A percentile compares a stretch with the other conserved stretches of the same genome.
Conservation (phyloP, 2,888 invertebrate genomes). For the Dicranocentrus wangi region DNA sequence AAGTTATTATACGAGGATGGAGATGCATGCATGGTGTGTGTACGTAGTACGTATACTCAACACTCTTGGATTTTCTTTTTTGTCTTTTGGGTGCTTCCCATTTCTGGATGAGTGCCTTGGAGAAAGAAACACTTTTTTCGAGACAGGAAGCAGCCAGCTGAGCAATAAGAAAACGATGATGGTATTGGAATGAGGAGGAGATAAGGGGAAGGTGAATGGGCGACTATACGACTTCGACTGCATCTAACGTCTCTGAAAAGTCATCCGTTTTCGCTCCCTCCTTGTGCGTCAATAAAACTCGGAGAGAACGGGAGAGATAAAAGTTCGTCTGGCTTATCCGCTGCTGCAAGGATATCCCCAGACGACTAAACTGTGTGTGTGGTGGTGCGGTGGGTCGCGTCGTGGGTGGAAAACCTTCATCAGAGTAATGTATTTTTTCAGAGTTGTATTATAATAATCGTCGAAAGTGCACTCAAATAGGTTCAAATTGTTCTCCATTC, state of each 20-base stretch:
- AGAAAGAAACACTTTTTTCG: not conserved
- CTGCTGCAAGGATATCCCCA: no score
- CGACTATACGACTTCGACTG: not conserved
- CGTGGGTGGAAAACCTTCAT: no score
- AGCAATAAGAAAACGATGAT: not conserved
- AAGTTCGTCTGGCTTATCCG: no score
- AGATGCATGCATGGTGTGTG: no score
- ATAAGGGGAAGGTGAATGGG: not conserved
- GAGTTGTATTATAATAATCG: no score
- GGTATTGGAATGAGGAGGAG: not conserved
- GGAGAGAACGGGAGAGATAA: not conserved
- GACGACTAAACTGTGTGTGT: no score
- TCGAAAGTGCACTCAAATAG: no score
- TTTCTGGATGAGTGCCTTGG: not conserved
- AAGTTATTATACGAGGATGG: not conserved
- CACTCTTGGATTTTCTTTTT: no score
- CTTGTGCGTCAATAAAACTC: not conserved
- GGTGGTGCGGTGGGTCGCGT: no score
- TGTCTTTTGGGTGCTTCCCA: not conserved
- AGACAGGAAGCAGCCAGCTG: not conserved
- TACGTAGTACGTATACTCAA: no score
- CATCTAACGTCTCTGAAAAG: not conserved
- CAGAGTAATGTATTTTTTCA: no score
- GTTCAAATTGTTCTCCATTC: no score
- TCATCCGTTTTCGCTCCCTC: not conserved